phyloP scores from a whole-genome alignment of 2,888 invertebrate species.

The Oxyscelio sp. region DNA sequence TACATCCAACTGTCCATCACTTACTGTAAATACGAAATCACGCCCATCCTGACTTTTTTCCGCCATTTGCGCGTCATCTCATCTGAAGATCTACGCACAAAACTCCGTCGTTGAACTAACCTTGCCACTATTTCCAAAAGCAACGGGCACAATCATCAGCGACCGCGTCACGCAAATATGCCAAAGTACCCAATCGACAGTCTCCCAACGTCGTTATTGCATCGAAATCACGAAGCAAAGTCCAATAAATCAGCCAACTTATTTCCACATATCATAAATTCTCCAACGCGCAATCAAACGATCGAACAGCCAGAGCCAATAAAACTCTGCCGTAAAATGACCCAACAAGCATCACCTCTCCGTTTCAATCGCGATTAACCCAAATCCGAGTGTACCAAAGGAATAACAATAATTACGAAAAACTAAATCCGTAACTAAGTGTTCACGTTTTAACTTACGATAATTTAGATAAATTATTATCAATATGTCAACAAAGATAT shows the following conservation, averaged over 20 bases:
- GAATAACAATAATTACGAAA: conserved; percentile 78
- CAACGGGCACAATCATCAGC: neutral
- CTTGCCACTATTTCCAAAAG: neutral
- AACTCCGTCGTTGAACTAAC: conserved; percentile 20
- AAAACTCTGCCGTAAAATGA: too few relatives aligned
- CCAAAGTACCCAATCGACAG: neutral
- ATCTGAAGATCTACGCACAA: conserved; percentile 33
- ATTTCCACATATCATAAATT: conserved; percentile 49
- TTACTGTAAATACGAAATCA: conserved; percentile 28
- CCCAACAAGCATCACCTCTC: conserved; percentile 20
- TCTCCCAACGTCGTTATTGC: too few relatives aligned
- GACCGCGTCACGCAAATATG: neutral
- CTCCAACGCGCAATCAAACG: conserved; percentile 13
- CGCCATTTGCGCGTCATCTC: conserved; percentile 54
- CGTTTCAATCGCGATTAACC: conserved; percentile 26
- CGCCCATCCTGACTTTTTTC: conserved; percentile 53
- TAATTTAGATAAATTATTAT: too few relatives aligned
- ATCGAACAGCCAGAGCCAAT: conserved; percentile 11
- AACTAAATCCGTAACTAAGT: too few relatives aligned
- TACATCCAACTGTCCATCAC: conserved; percentile 52
- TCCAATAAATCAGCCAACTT: conserved; percentile 38
- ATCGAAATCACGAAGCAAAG: too few relatives aligned
- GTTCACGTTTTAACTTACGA: too few relatives aligned
- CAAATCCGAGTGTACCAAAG: conserved; percentile 44
- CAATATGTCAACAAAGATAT: too few relatives aligned